A percentile compares a stretch with the other conserved stretches of the same genome.
These are phyloP conservation scores for Dryas iulia DNA, from an alignment of 1,140 invertebrate genomes.

Conservation along the genomic window DNA sequence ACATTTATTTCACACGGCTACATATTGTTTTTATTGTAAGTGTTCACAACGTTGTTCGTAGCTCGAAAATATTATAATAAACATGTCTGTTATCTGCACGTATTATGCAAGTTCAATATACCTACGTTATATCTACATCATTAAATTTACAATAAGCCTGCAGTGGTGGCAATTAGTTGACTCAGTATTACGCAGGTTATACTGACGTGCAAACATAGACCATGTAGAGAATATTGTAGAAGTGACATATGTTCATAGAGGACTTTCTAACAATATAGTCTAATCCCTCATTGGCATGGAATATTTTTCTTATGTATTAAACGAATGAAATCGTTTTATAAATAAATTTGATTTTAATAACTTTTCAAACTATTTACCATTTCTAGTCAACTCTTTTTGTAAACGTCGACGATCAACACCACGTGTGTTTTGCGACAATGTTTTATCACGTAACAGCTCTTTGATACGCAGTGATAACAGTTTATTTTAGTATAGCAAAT, in stretches of 20 bases:
- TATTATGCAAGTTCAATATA: not conserved
- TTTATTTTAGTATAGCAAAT: constrained; percentile 18
- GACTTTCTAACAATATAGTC: no score
- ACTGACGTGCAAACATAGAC: not conserved
- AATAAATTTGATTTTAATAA: not conserved
- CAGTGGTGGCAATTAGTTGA: not conserved
- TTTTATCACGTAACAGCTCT: constrained; percentile 10
- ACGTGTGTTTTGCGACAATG: not conserved
- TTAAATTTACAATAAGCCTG: not conserved
- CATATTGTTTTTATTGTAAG: not conserved
- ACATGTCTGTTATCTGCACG: not conserved
- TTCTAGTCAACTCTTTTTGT: not conserved
- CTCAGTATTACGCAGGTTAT: not conserved
- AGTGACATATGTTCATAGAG: not conserved
- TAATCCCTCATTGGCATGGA: no score
- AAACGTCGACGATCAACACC: not conserved
- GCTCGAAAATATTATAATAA: not conserved
- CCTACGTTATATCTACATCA: not conserved
- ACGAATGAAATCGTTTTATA: no score
- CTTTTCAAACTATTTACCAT: not conserved
- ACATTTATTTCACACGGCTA: not conserved
- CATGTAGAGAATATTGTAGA: not conserved
- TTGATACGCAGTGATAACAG: constrained; percentile 12
- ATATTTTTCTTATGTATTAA: no score
- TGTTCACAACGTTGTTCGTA: not conserved